Percentiles rank a stretch among this genome's conserved stretches.
Conservation (phyloP, 2,888 invertebrate species). For the Eudemis profundana region DNA sequence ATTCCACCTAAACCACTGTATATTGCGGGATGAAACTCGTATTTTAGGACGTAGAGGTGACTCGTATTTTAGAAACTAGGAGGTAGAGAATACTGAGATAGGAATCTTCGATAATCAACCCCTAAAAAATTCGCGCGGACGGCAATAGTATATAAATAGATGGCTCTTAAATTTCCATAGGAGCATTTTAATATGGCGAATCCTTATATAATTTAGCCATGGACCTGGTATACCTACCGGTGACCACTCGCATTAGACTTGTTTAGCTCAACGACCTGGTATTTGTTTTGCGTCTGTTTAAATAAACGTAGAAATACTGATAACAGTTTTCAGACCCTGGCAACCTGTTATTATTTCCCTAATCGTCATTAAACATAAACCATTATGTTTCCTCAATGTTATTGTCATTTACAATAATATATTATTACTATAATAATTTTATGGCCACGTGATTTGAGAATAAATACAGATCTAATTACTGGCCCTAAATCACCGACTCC, state of each 20-base stretch:
- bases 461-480: slow-evolving; percentile 32
- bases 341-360: slow-evolving; percentile 20
- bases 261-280: background rate
- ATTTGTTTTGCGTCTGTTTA: slow-evolving; percentile 6
- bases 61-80: too few species aligned
- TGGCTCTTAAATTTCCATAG: too few species aligned
- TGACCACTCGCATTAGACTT: background rate
- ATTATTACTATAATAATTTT: slow-evolving; percentile 20
- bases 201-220: too few species aligned
- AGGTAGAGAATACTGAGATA: too few species aligned
- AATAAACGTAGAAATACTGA: slow-evolving; percentile 6
- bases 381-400: slow-evolving; percentile 14
- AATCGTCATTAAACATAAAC: slow-evolving; percentile 2
- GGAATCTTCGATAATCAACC: too few species aligned
- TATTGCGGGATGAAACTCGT: too few species aligned
- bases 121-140: too few species aligned
- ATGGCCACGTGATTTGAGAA: slow-evolving; percentile 2
- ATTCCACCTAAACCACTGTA: too few species aligned
- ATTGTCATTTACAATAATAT: slow-evolving; percentile 11
- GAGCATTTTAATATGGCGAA: too few species aligned
- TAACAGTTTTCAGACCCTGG: background rate
- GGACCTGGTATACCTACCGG: too few species aligned
- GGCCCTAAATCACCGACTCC: slow-evolving; percentile 31
- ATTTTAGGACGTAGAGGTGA: too few species aligned
- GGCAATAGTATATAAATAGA: too few species aligned